Percentiles rank a stretch among this genome's conserved stretches.
phyloP scores from a whole-genome alignment of 2,113 vertebrate species.

The Spea bombifrons region DNA sequence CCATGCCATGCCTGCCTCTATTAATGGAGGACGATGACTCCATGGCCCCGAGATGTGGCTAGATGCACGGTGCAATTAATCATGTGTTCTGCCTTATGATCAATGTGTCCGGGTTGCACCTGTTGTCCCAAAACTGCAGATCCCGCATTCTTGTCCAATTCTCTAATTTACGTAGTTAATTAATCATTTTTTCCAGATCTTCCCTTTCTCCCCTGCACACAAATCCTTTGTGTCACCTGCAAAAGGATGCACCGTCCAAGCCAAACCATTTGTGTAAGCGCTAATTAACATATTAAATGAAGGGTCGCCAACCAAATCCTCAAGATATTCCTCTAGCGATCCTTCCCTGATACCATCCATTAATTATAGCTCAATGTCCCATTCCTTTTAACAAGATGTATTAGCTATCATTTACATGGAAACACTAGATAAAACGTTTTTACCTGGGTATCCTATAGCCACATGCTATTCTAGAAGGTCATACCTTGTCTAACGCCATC shows the following conservation, averaged over 20 bases:
- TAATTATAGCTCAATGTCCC: conserved; percentile 10
- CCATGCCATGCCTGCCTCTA: conserved; percentile 18
- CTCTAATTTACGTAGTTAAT: conserved; percentile 30
- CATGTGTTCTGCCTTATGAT: conserved; percentile 29
- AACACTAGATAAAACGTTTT: no score
- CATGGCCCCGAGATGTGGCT: conserved; percentile 8
- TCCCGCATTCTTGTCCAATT: conserved; percentile 15
- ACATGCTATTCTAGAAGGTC: no score
- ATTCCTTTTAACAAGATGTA: neutral
- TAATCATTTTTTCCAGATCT: conserved; percentile 26
- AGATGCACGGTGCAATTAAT: conserved; percentile 30
- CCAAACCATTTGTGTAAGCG: conserved; percentile 32
- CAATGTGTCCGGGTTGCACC: conserved; percentile 29
- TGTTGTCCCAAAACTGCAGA: conserved; percentile 12
- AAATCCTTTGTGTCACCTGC: conserved; percentile 1
- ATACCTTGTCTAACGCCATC: no score
- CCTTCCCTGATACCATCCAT: conserved; percentile 8
- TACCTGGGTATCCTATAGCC: no score
- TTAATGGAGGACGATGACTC: conserved; percentile 35
- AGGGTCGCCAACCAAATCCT: neutral
- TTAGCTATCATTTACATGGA: neutral
- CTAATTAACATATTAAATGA: conserved; percentile 34
- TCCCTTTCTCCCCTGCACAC: neutral
- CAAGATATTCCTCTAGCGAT: neutral
- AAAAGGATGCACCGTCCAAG: conserved; percentile 2